phyloP scores from a whole-genome alignment of 2,113 vertebrate species.

The Benthochromis sp. region DNA sequence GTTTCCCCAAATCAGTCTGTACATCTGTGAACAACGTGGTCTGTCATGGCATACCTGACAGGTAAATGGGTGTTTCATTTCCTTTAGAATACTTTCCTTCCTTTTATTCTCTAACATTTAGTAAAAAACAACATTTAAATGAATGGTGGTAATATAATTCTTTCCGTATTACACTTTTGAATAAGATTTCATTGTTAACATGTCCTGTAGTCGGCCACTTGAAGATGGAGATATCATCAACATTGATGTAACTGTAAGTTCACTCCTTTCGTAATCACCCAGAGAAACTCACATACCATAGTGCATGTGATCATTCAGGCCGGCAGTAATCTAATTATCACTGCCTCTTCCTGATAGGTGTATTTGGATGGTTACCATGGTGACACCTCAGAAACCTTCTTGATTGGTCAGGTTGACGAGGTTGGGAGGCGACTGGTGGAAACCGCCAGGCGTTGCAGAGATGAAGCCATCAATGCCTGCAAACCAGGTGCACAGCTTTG shows the following conservation, averaged over 20 bases:
- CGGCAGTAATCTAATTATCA: neutral
- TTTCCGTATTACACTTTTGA: neutral
- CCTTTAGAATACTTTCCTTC: neutral
- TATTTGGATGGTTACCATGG: constrained; percentile 96
- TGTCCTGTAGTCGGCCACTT: constrained; percentile 83
- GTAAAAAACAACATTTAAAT: neutral
- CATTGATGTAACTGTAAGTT: constrained; percentile 94
- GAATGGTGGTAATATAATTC: neutral
- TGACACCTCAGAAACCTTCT: constrained; percentile 96
- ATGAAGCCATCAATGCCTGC: constrained; percentile 89
- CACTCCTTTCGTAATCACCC: neutral
- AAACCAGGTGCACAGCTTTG: constrained; percentile 79
- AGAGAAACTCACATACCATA: neutral
- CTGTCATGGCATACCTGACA: constrained; percentile 98
- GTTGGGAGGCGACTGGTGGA: constrained; percentile 80
- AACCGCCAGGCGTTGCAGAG: constrained; percentile 85
- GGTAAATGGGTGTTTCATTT: constrained; percentile 69
- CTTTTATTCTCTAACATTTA: neutral
- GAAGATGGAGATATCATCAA: constrained; percentile 97
- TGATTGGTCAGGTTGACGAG: constrained; percentile 87
- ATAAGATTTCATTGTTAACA: neutral
- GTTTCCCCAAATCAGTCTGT: constrained; percentile 97
- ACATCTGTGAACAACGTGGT: constrained; percentile 98
- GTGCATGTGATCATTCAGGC: neutral
- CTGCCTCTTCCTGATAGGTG: constrained; percentile 64